These are phyloP conservation scores for Mirounga angustirostris DNA, from an alignment of 2,113 vertebrate species.

Conservation along the genomic window DNA sequence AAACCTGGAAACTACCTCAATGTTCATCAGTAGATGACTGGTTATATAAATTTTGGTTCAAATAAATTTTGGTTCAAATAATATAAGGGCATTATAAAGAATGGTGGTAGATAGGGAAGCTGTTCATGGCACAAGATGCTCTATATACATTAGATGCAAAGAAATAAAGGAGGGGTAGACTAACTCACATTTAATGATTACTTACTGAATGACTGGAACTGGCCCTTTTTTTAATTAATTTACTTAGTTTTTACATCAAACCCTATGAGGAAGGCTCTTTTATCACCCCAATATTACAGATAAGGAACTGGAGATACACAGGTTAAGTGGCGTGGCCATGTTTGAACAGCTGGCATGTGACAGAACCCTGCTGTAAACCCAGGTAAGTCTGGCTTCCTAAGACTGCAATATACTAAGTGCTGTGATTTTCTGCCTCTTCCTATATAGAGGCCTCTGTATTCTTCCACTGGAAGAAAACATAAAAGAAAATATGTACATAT, in stretches of 20 bases:
- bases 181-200: not conserved
- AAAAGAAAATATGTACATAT: not conserved
- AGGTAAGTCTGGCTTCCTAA: not conserved
- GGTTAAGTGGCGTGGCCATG: not conserved
- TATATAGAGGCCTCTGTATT: not conserved
- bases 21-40: not conserved
- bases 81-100: slow-evolving; percentile 12
- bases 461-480: not conserved
- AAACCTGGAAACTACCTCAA: not conserved
- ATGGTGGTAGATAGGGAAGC: not conserved
- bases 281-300: not conserved
- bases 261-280: not conserved
- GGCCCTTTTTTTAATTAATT: not conserved
- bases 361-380: not conserved
- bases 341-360: not conserved
- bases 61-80: not conserved
- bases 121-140: not conserved
- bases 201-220: not conserved
- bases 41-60: not conserved
- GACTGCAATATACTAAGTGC: not conserved
- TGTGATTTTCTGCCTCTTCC: not conserved
- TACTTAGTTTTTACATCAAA: not conserved
- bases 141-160: not conserved
- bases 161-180: not conserved
- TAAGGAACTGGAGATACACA: not conserved